These are phyloP conservation scores for Eupithecia subumbrata DNA, from an alignment of 2,888 invertebrate genomes.

Conservation along the genomic window DNA sequence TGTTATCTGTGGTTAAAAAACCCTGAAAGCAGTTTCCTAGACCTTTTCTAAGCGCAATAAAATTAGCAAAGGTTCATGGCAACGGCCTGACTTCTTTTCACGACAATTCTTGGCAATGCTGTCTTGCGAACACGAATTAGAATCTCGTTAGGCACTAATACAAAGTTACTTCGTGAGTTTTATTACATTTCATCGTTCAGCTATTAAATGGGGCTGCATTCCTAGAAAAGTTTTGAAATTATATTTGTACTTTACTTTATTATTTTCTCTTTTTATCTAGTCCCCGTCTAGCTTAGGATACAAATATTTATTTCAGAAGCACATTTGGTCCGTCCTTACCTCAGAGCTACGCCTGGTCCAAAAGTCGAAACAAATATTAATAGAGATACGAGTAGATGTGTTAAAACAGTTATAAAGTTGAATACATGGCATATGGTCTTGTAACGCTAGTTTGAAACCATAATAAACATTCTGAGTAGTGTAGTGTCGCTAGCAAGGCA, in stretches of 20 bases:
- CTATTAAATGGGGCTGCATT: not conserved
- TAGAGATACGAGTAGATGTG: too few relatives aligned
- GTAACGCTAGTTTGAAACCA: too few relatives aligned
- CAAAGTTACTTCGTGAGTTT: not conserved
- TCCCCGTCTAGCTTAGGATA: too few relatives aligned
- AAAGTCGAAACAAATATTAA: too few relatives aligned
- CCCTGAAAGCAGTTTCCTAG: not conserved
- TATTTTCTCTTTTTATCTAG: not conserved
- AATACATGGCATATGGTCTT: too few relatives aligned
- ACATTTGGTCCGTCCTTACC: too few relatives aligned
- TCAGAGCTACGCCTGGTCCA: too few relatives aligned
- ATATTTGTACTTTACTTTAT: not conserved
- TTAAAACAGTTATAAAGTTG: too few relatives aligned
- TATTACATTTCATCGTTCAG: not conserved
- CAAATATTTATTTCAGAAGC: too few relatives aligned
- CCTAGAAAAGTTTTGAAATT: not conserved
- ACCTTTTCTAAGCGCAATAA: not conserved
- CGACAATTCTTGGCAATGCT: not conserved
- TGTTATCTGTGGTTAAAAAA: not conserved
- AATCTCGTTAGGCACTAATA: conserved; percentile 2
- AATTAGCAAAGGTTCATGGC: conserved; percentile 2
- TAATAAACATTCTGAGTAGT: too few relatives aligned
- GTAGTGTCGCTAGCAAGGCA: too few relatives aligned
- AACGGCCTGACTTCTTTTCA: not conserved
- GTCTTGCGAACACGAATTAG: not conserved